Percentiles rank a stretch among this genome's conserved stretches.
These are phyloP conservation scores for Heteropelma amictum DNA, from an alignment of 2,888 invertebrate genomes.

Conservation along the genomic window DNA sequence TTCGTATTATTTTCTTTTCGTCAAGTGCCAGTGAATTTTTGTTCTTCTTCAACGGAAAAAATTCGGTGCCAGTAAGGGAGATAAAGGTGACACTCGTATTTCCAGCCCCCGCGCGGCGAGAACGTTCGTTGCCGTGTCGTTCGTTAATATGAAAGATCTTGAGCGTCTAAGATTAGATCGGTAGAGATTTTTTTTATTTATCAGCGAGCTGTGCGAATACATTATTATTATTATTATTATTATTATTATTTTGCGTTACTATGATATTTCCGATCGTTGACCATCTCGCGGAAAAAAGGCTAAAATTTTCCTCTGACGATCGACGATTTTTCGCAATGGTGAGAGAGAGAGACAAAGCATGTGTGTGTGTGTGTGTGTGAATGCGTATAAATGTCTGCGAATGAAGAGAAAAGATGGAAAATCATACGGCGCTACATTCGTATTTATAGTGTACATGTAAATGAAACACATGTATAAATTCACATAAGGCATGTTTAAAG, in stretches of 20 bases:
- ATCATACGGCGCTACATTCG: slow-evolving; percentile 46
- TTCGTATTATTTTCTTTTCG: not conserved
- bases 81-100: slow-evolving; percentile 1
- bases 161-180: slow-evolving; percentile 20
- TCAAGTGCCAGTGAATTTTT: slow-evolving; percentile 38
- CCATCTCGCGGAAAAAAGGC: not conserved
- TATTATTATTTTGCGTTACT: slow-evolving; percentile 49
- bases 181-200: slow-evolving; percentile 65
- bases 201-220: slow-evolving; percentile 66
- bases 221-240: slow-evolving; percentile 51
- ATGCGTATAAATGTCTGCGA: too few relatives aligned
- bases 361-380: not conserved
- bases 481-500: slow-evolving; percentile 32
- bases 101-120: not conserved
- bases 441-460: slow-evolving; percentile 38
- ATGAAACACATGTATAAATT: slow-evolving; percentile 18
- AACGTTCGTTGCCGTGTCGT: slow-evolving; percentile 15
- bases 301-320: not conserved
- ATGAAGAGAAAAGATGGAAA: not conserved
- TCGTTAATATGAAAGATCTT: slow-evolving; percentile 30
- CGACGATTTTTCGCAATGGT: not conserved
- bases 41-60: not conserved
- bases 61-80: slow-evolving; percentile 30
- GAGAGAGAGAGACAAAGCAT: not conserved
- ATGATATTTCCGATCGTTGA: too few relatives aligned